Evolutionary conservation across 2,888 invertebrate genomes (phyloP).

Genomic region (Anthophora plumipes): DNA sequence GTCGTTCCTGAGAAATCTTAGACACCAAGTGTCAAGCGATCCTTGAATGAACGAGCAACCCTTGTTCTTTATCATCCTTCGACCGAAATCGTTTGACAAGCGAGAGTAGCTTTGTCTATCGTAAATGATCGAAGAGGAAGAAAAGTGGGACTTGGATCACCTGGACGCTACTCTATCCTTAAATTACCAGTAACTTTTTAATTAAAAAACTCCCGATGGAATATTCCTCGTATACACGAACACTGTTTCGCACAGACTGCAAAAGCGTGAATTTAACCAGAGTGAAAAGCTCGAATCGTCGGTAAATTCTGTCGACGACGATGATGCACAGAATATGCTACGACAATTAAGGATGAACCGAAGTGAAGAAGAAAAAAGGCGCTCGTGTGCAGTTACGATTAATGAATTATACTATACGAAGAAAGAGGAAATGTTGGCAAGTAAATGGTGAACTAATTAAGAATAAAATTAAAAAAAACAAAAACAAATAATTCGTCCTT

Average conservation of each 20-base stretch:
- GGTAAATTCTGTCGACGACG: background rate
- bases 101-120: constrained; percentile 18
- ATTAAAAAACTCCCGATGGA: constrained; percentile 61
- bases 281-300: background rate
- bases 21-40: no score
- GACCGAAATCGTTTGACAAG: constrained; percentile 33
- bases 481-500: constrained; percentile 66
- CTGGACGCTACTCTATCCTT: constrained; percentile 61
- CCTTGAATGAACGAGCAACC: background rate
- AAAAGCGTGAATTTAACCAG: background rate
- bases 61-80: constrained; percentile 16
- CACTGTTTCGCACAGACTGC: constrained; percentile 30
- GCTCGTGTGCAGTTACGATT: no score
- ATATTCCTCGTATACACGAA: constrained; percentile 60
- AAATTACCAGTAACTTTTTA: constrained; percentile 67
- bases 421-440: background rate
- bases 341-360: no score
- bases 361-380: no score
- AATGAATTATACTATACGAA: background rate
- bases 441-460: constrained; percentile 41
- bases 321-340: background rate
- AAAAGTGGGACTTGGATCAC: constrained; percentile 29
- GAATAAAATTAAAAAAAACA: no score
- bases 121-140: constrained; percentile 16
- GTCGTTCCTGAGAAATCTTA: no score